Conservation (phyloP, 2,888 invertebrate species). For the Megamerina dolium region DNA sequence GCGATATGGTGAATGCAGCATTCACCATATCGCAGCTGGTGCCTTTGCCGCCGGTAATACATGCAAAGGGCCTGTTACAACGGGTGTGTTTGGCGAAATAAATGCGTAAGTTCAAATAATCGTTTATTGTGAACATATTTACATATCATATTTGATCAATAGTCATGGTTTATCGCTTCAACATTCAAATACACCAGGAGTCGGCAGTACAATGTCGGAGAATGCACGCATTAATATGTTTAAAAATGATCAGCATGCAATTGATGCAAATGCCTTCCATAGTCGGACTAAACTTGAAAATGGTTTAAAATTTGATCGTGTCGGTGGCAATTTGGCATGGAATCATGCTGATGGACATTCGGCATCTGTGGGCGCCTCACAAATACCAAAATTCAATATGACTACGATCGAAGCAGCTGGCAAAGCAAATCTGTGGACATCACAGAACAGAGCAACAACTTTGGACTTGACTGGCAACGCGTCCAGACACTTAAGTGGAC, state of each 20-base stretch:
- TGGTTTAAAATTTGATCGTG: constrained; percentile 28
- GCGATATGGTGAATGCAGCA: constrained; percentile 24
- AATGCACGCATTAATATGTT: constrained; percentile 29
- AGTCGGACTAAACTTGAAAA: constrained; percentile 27
- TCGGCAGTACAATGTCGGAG: constrained; percentile 24
- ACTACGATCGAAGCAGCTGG: constrained; percentile 29
- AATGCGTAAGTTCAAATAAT: constrained; percentile 29
- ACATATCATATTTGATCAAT: constrained; percentile 28
- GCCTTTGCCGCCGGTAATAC: constrained; percentile 33
- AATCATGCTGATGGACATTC: constrained; percentile 29
- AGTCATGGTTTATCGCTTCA: constrained; percentile 31
- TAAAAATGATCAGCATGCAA: constrained; percentile 19
- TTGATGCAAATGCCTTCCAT: constrained; percentile 33
- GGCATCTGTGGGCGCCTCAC: constrained; percentile 28
- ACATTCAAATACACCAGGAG: constrained; percentile 28
- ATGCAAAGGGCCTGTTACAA: constrained; percentile 29
- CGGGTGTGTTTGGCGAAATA: constrained; percentile 29
- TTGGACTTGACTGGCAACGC: constrained; percentile 34
- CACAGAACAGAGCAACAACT: constrained; percentile 29
- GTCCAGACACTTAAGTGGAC: constrained; percentile 27
- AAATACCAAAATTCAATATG: constrained; percentile 31
- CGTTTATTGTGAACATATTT: background rate
- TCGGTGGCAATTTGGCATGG: constrained; percentile 32
- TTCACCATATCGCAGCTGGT: too few relatives aligned
- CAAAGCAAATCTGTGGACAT: constrained; percentile 33